These are phyloP conservation scores for Chionodraco myersi DNA, from an alignment of 2,113 vertebrate genomes.

Conservation along the genomic window DNA sequence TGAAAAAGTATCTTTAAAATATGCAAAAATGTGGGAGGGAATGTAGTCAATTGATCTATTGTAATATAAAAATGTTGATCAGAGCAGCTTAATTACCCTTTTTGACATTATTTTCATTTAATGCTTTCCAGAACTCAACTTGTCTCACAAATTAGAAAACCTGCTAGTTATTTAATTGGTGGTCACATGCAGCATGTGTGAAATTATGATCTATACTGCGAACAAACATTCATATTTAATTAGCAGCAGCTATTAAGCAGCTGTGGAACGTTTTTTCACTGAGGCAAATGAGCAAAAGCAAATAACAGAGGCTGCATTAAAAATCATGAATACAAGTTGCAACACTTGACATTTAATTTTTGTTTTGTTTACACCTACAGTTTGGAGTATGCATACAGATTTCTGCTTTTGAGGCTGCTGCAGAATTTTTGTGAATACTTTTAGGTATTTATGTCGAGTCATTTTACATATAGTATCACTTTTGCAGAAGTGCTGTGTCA, in stretches of 20 bases:
- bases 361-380: background rate
- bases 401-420: background rate
- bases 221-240: constrained; percentile 12
- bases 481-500: background rate
- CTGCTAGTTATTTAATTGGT: constrained; percentile 1
- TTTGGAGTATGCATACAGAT: background rate
- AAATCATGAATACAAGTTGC: constrained; percentile 5
- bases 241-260: constrained; percentile 52
- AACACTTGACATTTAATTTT: constrained; percentile 14
- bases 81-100: background rate
- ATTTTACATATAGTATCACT: background rate
- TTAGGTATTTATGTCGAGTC: background rate
- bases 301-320: background rate
- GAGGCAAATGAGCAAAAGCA: constrained; percentile 2
- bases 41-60: background rate
- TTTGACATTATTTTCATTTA: background rate
- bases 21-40: no score
- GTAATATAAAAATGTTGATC: background rate
- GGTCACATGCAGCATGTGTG: constrained; percentile 4
- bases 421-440: background rate
- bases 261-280: constrained; percentile 20
- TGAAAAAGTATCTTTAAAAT: no score
- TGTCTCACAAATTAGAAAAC: background rate
- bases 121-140: background rate
- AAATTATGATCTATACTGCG: background rate